Conservation (phyloP, 2,797 vertebrate genomes). For the Triplophysa bombifrons region DNA sequence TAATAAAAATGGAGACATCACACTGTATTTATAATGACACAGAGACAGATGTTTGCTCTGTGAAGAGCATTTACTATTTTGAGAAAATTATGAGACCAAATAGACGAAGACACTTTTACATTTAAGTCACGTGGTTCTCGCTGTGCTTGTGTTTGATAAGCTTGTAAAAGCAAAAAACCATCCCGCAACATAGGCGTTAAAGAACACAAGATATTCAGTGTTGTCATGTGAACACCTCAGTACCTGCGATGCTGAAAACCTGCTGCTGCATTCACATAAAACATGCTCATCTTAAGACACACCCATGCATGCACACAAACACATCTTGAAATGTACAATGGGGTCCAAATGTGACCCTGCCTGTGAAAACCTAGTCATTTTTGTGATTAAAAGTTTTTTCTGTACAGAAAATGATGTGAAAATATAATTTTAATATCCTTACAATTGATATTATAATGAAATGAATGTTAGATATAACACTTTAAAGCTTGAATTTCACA, state of each 20-base stretch:
- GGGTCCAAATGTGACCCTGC: too few species aligned
- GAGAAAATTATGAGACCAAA: slow-evolving; percentile 27
- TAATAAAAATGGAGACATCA: slow-evolving; percentile 7
- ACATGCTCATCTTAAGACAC: not conserved
- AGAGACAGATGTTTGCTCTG: slow-evolving; percentile 15
- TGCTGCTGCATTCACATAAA: slow-evolving; percentile 3
- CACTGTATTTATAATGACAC: slow-evolving; percentile 27
- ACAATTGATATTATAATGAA: too few species aligned
- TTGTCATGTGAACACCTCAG: slow-evolving; percentile 1
- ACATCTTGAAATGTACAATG: too few species aligned
- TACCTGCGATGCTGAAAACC: slow-evolving; percentile 32
- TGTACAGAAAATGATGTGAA: too few species aligned
- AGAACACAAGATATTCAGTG: slow-evolving; percentile 36
- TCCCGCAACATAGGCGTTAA: slow-evolving; percentile 27
- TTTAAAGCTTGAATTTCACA: too few species aligned
- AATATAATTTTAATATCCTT: not conserved
- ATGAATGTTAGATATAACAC: too few species aligned
- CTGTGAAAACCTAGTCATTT: too few species aligned
- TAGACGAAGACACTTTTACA: slow-evolving; percentile 47
- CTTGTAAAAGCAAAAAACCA: slow-evolving; percentile 37
- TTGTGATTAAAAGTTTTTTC: too few species aligned
- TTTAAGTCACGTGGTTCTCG: slow-evolving; percentile 20
- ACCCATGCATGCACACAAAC: not conserved
- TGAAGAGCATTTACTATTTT: slow-evolving; percentile 13
- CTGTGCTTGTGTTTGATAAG: slow-evolving; percentile 40